Base-by-base conservation (phyloP, 2,888 invertebrate species). In the Folsomia manolachei region DNA sequence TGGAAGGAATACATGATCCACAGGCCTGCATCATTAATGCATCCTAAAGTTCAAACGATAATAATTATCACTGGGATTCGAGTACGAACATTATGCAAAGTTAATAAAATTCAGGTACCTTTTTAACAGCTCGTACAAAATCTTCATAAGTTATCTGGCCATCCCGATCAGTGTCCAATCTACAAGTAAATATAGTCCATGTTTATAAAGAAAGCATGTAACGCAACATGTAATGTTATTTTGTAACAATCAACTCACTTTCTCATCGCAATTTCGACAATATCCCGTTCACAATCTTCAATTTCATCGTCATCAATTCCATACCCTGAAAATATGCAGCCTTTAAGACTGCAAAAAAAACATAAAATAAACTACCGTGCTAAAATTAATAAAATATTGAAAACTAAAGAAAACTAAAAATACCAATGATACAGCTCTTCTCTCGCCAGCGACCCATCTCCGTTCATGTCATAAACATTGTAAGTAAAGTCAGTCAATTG, bases 371-470 rank as follows among this genome's bases (percentile, higher is more conserved):
- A n/a, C n/a, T n/a, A n/a, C n/a, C n/a, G n/a, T n/a, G n/a, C n/a
- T n/a, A n/a, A n/a, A n/a, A n/a, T n/a, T n/a, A n/a, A n/a, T n/a
- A n/a, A n/a, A n/a, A n/a, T n/a, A n/a, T n/a, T n/a, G n/a, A n/a
- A n/a, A n/a, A n/a, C n/a, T n/a, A n/a, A n/a, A n/a, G n/a, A n/a
- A n/a, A n/a, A n/a, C n/a, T n/a, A n/a, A n/a, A n/a, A n/a, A n/a
- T n/a, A n/a, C n/a, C n/a, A 79, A 71, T 78, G 78, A 25, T 67
- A 70, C 9, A 80, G 69, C 65, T 80, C 80, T 56, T 80, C 80
- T 21, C 80, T 61, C 19, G 79, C 80, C 27, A 80, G 61, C 0
- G 79, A 78, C 1, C 74, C 63, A 69, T 79, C 78, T 0, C 78
- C 78, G 26, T 80, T 80, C 72, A 79, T 77, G 56, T 71, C 71